Evolutionary conservation across 1,140 invertebrate genomes (phyloP), one percentile per base, ranked within the genome.

Genomic region (Drosophila bipectinata): DNA sequence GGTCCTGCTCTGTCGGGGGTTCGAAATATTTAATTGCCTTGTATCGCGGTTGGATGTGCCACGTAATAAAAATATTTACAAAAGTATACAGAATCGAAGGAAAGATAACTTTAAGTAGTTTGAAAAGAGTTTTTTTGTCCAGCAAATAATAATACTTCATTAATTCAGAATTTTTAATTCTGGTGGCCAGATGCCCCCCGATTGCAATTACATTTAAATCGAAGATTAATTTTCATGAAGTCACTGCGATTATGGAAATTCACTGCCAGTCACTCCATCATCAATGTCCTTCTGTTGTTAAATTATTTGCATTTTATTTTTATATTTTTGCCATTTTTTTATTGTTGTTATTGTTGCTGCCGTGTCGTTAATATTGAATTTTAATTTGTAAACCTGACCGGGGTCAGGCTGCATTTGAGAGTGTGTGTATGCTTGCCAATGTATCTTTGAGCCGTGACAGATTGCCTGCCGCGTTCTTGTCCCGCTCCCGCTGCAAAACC

Each of bases 141-240:
- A 12, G 14, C 14, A 15, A 44, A 15, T 44, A 15, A 18, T 44
- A 15, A 18, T 48, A 24, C 28, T 10, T 68, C 18, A 69, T 69
- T 66, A 66, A 54, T 54, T 4, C 59, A 26, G 26, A 54, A 55
- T 67, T 68, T 45, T 52, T 48, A 53, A 37, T 37, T 37, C 34
- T 10, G 10, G 0, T 18, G 30, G 10, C 28, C 45, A 30, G 45
- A 18, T 53, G 15, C 41, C 37, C 30, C 53, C 41, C 47, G 32
- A 64, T 83, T 84, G 76, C 79, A 79, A 77, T 85, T 82, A 80
- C 79, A 80, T 81, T 90, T 84, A 81, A 90, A 90, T 81, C 88
- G 74, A 77, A 81, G 88, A 83, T 88, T 90, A 90, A 90, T 90
- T 90, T 90, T 90, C 73, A 90, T 90, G 79, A 90, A 90, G 88